Conservation (phyloP, 2,888 invertebrate genomes). For the Brachypalpus laphriformis region DNA sequence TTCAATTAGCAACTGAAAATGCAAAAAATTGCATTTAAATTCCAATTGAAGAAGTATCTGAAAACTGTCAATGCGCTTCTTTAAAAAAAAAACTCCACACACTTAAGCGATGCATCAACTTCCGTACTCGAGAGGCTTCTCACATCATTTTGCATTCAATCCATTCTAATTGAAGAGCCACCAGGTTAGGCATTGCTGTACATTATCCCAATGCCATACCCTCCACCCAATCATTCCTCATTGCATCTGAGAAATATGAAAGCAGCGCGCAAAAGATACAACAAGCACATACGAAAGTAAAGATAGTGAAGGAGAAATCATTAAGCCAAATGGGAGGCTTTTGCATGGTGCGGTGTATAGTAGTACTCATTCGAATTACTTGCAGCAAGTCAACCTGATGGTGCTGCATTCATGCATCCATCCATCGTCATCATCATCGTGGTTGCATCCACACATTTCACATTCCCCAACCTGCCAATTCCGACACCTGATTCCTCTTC, state of each 20-base stretch:
- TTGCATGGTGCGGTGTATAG: too few relatives aligned
- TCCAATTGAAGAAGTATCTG: too few relatives aligned
- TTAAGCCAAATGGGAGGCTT: background rate
- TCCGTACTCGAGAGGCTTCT: slow-evolving; percentile 35
- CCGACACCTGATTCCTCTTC: slow-evolving; percentile 71
- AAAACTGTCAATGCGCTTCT: background rate
- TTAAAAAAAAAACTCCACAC: background rate
- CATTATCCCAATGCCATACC: background rate
- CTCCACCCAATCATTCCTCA: background rate
- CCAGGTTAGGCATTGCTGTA: slow-evolving; percentile 27
- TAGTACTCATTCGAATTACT: too few relatives aligned
- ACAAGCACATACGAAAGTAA: background rate
- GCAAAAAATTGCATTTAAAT: background rate
- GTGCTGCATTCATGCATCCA: background rate
- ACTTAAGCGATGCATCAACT: background rate
- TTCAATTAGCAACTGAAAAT: background rate
- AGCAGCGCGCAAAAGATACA: background rate
- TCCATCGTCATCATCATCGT: slow-evolving; percentile 26
- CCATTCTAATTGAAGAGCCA: slow-evolving; percentile 68
- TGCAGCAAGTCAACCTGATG: too few relatives aligned
- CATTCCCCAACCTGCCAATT: slow-evolving; percentile 72
- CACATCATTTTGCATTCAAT: slow-evolving; percentile 61
- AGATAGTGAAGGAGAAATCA: background rate
- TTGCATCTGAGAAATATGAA: background rate
- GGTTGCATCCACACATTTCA: slow-evolving; percentile 50